Evolutionary conservation across 2,113 vertebrate genomes (phyloP).

Genomic region (Tenrec ecaudatus): DNA sequence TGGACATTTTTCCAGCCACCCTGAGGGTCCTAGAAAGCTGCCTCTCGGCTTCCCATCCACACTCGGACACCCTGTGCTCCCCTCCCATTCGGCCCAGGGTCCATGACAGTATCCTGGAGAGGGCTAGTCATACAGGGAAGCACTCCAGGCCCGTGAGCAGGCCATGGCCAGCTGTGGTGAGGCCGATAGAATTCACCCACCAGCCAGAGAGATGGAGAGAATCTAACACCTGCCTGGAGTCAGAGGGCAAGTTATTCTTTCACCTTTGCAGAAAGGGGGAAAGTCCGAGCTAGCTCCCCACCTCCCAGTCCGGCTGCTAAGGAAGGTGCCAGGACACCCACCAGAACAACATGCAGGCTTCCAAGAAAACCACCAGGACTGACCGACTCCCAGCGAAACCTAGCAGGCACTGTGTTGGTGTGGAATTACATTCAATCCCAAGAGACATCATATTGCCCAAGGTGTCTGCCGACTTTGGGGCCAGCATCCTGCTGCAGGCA

Average conservation of each 20-base stretch:
- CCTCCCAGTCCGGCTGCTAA: not conserved
- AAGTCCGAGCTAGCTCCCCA: not conserved
- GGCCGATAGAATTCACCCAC: not conserved
- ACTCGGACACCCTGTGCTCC: not conserved
- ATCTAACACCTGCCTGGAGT: too few relatives aligned
- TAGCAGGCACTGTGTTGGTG: not conserved
- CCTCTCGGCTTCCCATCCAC: not conserved
- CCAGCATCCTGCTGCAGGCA: not conserved
- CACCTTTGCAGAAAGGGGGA: not conserved
- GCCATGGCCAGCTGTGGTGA: not conserved
- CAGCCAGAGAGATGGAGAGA: not conserved
- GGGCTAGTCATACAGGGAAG: not conserved
- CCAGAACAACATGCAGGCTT: not conserved
- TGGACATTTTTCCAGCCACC: not conserved
- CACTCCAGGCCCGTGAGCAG: not conserved
- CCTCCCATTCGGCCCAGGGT: not conserved
- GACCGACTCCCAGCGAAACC: not conserved
- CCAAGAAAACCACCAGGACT: not conserved
- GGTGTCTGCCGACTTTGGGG: not conserved
- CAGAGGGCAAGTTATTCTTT: not conserved
- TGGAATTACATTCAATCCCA: not conserved
- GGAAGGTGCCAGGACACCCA: not conserved
- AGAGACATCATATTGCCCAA: not conserved
- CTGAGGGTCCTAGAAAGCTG: slow-evolving; percentile 39
- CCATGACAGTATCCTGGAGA: not conserved